Percentiles rank a stretch among this genome's conserved stretches.
phyloP scores from a whole-genome alignment of 2,797 vertebrate genomes.

The Chaunax sp. region DNA sequence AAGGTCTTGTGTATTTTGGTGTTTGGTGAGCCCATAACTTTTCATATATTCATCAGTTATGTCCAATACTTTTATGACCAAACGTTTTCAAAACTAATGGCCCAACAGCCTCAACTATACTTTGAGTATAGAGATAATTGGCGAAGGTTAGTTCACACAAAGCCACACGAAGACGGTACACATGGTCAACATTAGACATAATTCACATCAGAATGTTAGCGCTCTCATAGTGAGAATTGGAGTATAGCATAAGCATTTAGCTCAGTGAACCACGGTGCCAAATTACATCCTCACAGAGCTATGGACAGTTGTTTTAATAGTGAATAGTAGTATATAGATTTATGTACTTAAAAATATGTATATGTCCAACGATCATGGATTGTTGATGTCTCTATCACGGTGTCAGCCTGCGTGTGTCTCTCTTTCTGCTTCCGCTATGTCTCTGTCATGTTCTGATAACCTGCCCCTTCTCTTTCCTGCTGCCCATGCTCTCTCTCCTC shows the following conservation, averaged over 20 bases:
- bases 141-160: neutral
- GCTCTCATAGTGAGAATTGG: neutral
- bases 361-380: neutral
- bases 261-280: neutral
- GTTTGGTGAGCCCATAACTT: neutral
- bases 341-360: no score
- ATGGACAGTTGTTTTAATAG: no score
- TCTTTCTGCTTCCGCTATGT: conserved; percentile 40
- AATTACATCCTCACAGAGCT: neutral
- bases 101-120: neutral
- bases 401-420: conserved; percentile 46
- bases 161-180: neutral
- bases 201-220: neutral
- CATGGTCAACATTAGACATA: neutral
- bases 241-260: no score
- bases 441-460: conserved; percentile 57
- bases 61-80: no score
- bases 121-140: neutral
- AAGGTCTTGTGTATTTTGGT: conserved; percentile 4
- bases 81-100: neutral
- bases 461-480: conserved; percentile 55
- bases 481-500: conserved; percentile 52
- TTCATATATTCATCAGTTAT: neutral
- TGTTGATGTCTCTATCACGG: conserved; percentile 52
- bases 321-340: no score